A percentile compares a stretch with the other conserved stretches of the same genome.
These are phyloP conservation scores for Vesta saturnalis DNA, from an alignment of 2,888 invertebrate genomes.

Conservation along the genomic window DNA sequence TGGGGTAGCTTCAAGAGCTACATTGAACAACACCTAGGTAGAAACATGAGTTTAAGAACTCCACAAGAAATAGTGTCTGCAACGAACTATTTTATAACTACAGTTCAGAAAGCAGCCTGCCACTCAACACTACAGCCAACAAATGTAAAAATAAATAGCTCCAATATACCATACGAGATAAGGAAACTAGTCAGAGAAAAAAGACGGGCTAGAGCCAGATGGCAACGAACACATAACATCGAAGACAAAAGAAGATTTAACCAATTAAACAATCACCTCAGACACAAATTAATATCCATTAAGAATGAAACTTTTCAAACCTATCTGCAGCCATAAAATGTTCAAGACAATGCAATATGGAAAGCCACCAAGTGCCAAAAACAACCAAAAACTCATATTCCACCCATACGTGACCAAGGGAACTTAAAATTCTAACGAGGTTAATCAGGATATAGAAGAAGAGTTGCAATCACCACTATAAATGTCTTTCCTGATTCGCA, in stretches of 20 bases:
- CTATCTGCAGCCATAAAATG: not conserved
- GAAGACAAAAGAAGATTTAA: too few relatives aligned
- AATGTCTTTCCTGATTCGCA: too few relatives aligned
- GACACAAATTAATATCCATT: too few relatives aligned
- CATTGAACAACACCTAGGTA: conserved; percentile 9
- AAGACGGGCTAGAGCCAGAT: too few relatives aligned
- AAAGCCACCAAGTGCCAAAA: not conserved
- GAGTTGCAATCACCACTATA: too few relatives aligned
- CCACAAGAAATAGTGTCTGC: conserved; percentile 3
- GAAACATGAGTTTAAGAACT: conserved; percentile 4
- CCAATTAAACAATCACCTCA: too few relatives aligned
- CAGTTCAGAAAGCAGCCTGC: too few relatives aligned
- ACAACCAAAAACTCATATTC: not conserved
- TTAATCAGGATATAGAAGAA: too few relatives aligned
- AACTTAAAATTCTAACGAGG: too few relatives aligned
- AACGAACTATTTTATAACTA: not conserved
- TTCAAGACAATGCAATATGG: not conserved
- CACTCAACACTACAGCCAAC: conserved; percentile 1
- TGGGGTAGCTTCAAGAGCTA: too few relatives aligned
- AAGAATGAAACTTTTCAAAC: too few relatives aligned
- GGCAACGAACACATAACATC: too few relatives aligned
- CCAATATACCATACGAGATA: conserved; percentile 1
- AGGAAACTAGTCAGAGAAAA: conserved; percentile 12
- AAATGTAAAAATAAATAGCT: conserved; percentile 7
- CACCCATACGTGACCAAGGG: not conserved